Evolutionary conservation across 2,113 vertebrate species (phyloP).

Genomic region (Ptychochromis oligacanthus): DNA sequence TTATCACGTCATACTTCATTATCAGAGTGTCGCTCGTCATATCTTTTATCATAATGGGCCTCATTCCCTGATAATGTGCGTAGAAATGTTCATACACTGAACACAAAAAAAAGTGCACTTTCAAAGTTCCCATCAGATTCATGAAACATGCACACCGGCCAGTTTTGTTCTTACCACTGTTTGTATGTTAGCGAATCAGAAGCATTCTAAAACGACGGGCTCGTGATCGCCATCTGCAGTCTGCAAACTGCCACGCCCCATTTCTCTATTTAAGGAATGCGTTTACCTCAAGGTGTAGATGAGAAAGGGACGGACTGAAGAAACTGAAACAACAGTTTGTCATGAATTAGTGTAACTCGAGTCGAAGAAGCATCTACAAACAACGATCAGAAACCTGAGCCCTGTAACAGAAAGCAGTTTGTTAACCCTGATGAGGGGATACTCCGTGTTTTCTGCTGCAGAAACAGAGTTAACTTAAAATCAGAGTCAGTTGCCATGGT

Average conservation of each 20-base stretch:
- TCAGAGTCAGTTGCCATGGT: neutral
- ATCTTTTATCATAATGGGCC: neutral
- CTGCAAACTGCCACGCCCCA: neutral
- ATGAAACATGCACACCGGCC: neutral
- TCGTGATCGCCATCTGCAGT: neutral
- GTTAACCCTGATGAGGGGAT: neutral
- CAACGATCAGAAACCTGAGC: rapidly evolving
- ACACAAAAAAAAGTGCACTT: neutral
- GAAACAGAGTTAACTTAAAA: neutral
- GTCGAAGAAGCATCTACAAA: neutral
- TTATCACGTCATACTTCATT: neutral
- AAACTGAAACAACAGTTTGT: neutral
- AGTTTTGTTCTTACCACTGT: neutral
- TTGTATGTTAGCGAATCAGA: neutral
- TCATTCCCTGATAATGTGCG: neutral
- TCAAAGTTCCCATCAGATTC: neutral
- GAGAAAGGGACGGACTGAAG: neutral
- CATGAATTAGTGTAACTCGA: neutral
- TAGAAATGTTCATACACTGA: neutral
- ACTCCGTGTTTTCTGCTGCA: neutral
- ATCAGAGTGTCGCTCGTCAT: neutral
- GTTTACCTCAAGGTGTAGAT: neutral
- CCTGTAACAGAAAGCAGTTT: neutral
- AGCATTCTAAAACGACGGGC: too few species aligned
- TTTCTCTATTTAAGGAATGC: neutral